Percentiles rank a stretch among this genome's conserved stretches.
Conservation (phyloP, 2,797 vertebrate species). For the Fistularia tabacaria region DNA sequence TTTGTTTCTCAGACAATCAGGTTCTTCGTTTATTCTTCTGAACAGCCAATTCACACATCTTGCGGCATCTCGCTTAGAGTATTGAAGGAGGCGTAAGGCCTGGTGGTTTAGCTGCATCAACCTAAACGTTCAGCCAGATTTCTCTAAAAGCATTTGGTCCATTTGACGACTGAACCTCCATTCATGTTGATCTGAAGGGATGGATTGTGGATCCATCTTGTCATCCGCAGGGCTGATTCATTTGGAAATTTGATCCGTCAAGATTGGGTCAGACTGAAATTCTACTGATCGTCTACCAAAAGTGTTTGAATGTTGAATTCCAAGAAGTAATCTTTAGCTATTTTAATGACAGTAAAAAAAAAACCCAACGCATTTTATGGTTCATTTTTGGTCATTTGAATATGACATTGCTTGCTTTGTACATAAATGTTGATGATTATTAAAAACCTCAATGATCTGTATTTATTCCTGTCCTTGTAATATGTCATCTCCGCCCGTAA, state of each 20-base stretch:
- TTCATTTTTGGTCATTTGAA: constrained; percentile 53
- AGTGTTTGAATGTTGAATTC: constrained; percentile 41
- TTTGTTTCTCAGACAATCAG: constrained; percentile 52
- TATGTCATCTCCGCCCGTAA: constrained; percentile 16
- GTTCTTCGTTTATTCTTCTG: constrained; percentile 1
- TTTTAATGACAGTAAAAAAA: constrained; percentile 59
- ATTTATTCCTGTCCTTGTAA: constrained; percentile 14
- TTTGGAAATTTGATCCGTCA: neutral
- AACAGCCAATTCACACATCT: too few relatives aligned
- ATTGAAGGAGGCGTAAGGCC: too few relatives aligned
- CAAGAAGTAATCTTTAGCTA: constrained; percentile 46
- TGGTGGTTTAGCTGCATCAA: neutral
- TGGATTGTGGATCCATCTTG: constrained; percentile 17
- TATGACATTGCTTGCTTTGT: constrained; percentile 77
- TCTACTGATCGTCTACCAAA: constrained; percentile 36
- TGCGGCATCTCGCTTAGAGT: too few relatives aligned
- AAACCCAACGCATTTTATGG: constrained; percentile 55
- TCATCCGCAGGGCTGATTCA: constrained; percentile 43
- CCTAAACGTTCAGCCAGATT: neutral
- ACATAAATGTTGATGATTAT: constrained; percentile 80
- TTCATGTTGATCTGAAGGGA: neutral
- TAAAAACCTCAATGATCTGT: constrained; percentile 72
- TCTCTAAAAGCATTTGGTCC: too few relatives aligned
- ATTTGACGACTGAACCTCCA: neutral
- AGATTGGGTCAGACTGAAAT: constrained; percentile 3